A percentile compares a stretch with the other conserved stretches of the same genome.
Evolutionary conservation across 2,888 invertebrate genomes (phyloP).

Genomic region (Pseudeuparius sepicola): DNA sequence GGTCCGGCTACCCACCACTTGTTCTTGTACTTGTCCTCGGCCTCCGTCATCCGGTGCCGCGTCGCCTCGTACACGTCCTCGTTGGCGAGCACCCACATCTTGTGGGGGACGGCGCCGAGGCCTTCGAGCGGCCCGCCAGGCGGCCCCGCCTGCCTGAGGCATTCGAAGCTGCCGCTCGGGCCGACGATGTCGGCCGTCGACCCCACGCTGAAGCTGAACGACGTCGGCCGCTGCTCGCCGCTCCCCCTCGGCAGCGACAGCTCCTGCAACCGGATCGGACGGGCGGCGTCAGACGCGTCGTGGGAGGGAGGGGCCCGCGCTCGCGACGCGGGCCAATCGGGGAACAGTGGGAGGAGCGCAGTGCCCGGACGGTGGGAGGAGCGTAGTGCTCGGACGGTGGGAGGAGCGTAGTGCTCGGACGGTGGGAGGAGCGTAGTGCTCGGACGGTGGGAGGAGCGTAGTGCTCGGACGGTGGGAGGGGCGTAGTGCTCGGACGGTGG

Average conservation of each 20-base stretch:
- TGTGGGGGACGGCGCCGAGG: constrained; percentile 76
- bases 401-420: too few relatives aligned
- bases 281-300: too few relatives aligned
- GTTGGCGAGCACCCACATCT: constrained; percentile 88
- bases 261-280: too few relatives aligned
- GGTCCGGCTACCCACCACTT: constrained; percentile 61
- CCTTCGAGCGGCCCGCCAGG: constrained; percentile 55
- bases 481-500: too few relatives aligned
- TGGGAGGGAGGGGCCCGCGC: too few relatives aligned
- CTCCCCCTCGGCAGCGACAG: constrained; percentile 62
- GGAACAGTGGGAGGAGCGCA: too few relatives aligned
- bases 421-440: too few relatives aligned
- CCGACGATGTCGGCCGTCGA: constrained; percentile 71
- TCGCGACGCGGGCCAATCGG: too few relatives aligned
- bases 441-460: too few relatives aligned
- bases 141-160: constrained; percentile 59
- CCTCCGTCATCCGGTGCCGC: constrained; percentile 81
- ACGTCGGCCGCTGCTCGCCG: constrained; percentile 43
- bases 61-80: constrained; percentile 94
- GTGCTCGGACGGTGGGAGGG: too few relatives aligned
- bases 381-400: too few relatives aligned
- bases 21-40: constrained; percentile 86
- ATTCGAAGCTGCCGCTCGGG: constrained; percentile 86
- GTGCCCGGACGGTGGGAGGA: too few relatives aligned
- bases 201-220: constrained; percentile 71